A percentile compares a stretch with the other conserved stretches of the same genome.
These are phyloP conservation scores for Mesorhabditis belari DNA, from an alignment of 2,888 invertebrate species.

Conservation along the genomic window DNA sequence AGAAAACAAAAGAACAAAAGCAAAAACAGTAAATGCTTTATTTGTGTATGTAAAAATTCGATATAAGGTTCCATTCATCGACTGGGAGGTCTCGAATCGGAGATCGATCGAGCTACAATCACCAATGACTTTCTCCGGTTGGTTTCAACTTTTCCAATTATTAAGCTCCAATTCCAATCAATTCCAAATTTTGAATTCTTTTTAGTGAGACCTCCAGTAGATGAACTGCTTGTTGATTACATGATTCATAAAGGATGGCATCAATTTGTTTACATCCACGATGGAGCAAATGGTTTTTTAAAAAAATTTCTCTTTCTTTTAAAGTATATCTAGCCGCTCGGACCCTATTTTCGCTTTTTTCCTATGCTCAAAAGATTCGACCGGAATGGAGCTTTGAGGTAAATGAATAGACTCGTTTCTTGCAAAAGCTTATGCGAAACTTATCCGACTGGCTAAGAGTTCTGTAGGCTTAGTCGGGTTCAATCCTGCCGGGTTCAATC, in stretches of 20 bases:
- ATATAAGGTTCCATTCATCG: constrained; percentile 30
- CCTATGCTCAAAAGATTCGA: constrained; percentile 18
- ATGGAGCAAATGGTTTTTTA: constrained; percentile 30
- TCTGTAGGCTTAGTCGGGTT: too few species aligned
- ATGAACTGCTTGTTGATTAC: constrained; percentile 31
- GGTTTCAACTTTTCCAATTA: too few species aligned
- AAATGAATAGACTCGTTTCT: too few species aligned
- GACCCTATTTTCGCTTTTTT: constrained; percentile 25
- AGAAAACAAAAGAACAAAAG: background rate
- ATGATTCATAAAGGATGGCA: constrained; percentile 35
- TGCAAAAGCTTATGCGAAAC: too few species aligned
- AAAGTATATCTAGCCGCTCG: constrained; percentile 18
- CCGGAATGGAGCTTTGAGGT: constrained; percentile 6
- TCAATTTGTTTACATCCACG: constrained; percentile 32
- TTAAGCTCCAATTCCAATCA: background rate
- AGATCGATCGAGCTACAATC: constrained; percentile 2
- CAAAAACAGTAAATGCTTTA: too few species aligned
- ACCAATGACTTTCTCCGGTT: constrained; percentile 28
- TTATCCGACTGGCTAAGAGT: too few species aligned
- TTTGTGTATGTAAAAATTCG: background rate
- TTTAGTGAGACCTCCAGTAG: constrained; percentile 22
- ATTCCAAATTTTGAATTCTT: background rate
- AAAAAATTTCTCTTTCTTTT: background rate
- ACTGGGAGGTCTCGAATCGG: constrained; percentile 28
- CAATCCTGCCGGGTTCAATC: too few species aligned